Percentiles rank a stretch among this genome's conserved stretches.
Conservation (phyloP, 2,888 invertebrate genomes). For the Eristalis pertinax region DNA sequence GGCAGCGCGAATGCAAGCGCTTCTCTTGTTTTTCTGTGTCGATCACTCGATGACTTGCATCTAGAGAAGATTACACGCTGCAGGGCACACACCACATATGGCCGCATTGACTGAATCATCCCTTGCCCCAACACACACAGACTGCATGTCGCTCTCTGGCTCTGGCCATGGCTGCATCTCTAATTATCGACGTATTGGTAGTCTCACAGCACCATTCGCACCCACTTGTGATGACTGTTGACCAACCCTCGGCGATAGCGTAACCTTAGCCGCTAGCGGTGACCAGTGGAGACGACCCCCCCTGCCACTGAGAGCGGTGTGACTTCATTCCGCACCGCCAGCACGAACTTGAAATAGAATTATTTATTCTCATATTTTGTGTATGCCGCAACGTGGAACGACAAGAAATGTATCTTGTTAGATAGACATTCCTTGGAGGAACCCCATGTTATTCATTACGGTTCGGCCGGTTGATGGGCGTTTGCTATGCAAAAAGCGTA, state of each 20-base stretch:
- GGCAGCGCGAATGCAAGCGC: background rate
- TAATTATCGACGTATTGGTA: constrained; percentile 9
- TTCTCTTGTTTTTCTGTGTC: background rate
- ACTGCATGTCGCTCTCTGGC: background rate
- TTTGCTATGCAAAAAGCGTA: constrained; percentile 30
- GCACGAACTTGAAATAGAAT: constrained; percentile 42
- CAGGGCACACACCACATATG: background rate
- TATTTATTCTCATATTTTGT: constrained; percentile 14
- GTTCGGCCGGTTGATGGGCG: background rate
- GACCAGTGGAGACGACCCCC: too few relatives aligned
- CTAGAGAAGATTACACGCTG: background rate
- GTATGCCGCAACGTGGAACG: background rate
- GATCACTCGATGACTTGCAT: background rate
- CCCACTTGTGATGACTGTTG: constrained; percentile 31
- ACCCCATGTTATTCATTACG: background rate
- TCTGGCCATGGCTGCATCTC: background rate
- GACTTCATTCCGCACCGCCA: constrained; percentile 32
- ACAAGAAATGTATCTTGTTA: constrained; percentile 23
- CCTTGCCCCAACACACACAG: background rate
- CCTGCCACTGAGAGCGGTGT: background rate
- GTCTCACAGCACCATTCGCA: constrained; percentile 11
- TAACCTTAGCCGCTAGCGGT: too few relatives aligned
- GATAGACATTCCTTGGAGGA: constrained; percentile 27
- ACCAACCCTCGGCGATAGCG: background rate
- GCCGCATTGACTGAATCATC: background rate